phyloP scores from a whole-genome alignment of 2,113 vertebrate species.

The Indicator indicator region DNA sequence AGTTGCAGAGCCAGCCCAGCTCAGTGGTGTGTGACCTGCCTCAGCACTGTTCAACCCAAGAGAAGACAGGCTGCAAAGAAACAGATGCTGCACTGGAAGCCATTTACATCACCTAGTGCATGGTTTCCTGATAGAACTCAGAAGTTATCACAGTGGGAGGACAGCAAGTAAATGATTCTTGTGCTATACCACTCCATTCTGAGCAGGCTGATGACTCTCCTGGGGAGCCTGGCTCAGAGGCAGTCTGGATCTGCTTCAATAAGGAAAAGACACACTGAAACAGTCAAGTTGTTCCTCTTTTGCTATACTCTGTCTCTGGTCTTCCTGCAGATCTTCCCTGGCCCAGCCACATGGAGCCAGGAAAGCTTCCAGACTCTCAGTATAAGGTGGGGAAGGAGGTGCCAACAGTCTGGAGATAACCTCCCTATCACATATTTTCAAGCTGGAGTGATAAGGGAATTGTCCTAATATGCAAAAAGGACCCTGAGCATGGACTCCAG shows the following conservation, averaged over 20 bases:
- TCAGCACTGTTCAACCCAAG: neutral
- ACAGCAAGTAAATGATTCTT: neutral
- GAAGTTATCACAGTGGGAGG: neutral
- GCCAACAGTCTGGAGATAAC: neutral
- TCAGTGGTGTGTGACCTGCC: neutral
- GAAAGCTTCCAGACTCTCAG: neutral
- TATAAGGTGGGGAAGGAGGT: rapidly evolving
- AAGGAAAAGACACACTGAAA: rapidly evolving
- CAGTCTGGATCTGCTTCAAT: neutral
- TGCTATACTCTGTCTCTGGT: rapidly evolving
- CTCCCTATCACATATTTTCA: neutral
- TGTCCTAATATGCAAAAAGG: neutral
- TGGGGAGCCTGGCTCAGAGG: neutral
- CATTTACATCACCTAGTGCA: neutral
- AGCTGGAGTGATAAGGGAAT: neutral
- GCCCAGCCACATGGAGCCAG: neutral
- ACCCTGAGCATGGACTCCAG: neutral
- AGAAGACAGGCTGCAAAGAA: neutral
- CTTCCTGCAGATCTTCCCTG: neutral
- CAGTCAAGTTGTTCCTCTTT: neutral
- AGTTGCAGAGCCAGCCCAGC: neutral
- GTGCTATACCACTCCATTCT: neutral
- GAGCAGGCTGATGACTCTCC: neutral
- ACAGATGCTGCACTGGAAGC: neutral
- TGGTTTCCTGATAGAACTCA: neutral